Base-by-base conservation (phyloP, 2,113 vertebrate species). In the Proterorhinus semilunaris region DNA sequence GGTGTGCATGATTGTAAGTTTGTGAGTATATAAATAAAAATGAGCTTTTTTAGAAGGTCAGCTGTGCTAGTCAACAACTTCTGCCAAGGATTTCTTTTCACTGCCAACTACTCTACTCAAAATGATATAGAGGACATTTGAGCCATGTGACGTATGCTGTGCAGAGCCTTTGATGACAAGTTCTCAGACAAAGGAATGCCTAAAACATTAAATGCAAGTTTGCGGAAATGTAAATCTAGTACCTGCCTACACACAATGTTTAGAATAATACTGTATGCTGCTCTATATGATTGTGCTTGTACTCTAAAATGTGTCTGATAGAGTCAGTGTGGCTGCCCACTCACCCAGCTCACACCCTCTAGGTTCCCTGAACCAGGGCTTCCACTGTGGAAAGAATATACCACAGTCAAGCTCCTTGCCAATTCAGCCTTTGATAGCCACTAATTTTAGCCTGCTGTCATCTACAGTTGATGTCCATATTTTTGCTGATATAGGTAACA, bases 391-490 rank as follows among this genome's bases (percentile, higher is more conserved):
- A 86, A 92, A 92, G 77, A 12, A 49, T 85, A 91, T 55, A 86
- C 80, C 47, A 45, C 10, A 16, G 44, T 65, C 72, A 63, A 76
- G 72, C 80, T 75, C 45, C n/a, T 66, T 66, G 85, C 88, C 87
- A 88, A 87, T 86, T 74, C 74, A 52, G 68, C 57, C 79, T 92
- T 91, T 91, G 88, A 92, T 89, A 87, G 75, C 76, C 69, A 80
- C 89, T 86, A 80, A 76, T 89, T 92, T 92, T 93, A 93, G 90
- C 86, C 81, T 13, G 81, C 83, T 85, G 89, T 88, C 88, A 90
- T 86, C 82, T 87, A 79, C 86, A 82, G 86, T 91, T 90, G 90
- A 86, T 86, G 82, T 82, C 65, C 88, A 79, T 90, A 87, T 90
- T 92, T 91, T 85, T 82, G 80, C 87, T 85, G 89, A 90, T 84